Evolutionary conservation across 2,797 vertebrate genomes (phyloP), one percentile per base, ranked within the genome.

Genomic region (Arnoldichthys spilopterus): DNA sequence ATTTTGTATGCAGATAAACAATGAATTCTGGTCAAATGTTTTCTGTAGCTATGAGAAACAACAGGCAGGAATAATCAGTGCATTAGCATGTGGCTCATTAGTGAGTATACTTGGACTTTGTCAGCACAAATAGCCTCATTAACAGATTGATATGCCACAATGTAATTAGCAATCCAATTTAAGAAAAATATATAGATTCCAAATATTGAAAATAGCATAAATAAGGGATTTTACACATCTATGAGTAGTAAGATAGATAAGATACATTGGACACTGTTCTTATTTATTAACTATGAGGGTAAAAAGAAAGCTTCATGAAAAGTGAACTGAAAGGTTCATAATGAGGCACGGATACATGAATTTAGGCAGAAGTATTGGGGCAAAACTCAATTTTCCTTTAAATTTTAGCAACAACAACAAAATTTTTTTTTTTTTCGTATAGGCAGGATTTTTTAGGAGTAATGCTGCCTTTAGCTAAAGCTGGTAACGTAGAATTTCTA

Each of bases 131-230:
- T 34, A 64, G 20, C 22, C n/a, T 66, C 16, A 22, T 45, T 22
- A 66, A 15, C 62, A 64, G 20, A 45, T 66, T 45, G 63, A 66
- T 45, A 66, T 26, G n/a, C 63, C 26, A 37, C 37, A 66, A 66
- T 13, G 63, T 43, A 66, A 66, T 43, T 24, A 64, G 63, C 11
- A 4, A 64, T 58, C 12, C 4, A 12, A 58, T 24, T 58, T 24
- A 58, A 9, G 11, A 3, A 56, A 2, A 58, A 58, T n/a, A n/a
- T n/a, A 58, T 9, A 53, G 0, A 54, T 54, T 22, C n/a, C 20
- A 26, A 26, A 58, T 13, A 28, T 58, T 58, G 11, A 58, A 13
- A 11, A 24, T 26, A 58, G 13, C 13, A 28, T 15, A 26, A 58
- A 58, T 9, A 28, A 26, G 12, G 53, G 4, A 54, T 3, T 16